Percentiles rank a stretch among this genome's conserved stretches.
These are phyloP conservation scores for Heliconius hortense DNA, from an alignment of 2,888 invertebrate species.

Conservation along the genomic window DNA sequence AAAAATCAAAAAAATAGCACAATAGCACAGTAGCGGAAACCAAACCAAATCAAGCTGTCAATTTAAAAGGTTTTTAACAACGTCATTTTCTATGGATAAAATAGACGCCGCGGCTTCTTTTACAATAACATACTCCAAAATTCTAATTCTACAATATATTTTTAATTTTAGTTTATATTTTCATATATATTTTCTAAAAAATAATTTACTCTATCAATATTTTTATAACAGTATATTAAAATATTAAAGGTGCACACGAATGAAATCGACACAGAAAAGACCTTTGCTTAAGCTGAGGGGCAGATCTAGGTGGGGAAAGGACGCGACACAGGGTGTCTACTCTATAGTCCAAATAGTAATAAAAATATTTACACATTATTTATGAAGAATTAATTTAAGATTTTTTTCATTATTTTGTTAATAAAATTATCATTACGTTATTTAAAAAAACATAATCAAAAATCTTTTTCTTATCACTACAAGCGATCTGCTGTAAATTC, in stretches of 20 bases:
- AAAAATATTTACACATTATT: not conserved
- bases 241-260: conserved; percentile 20
- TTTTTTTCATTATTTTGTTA: not conserved
- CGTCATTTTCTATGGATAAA: conserved; percentile 58
- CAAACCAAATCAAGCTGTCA: conserved; percentile 83
- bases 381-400: too few species aligned
- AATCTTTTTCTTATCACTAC: too few species aligned
- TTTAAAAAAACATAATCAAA: too few species aligned
- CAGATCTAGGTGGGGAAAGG: conserved; percentile 70
- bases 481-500: too few species aligned
- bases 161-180: conserved; percentile 10
- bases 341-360: conserved; percentile 52
- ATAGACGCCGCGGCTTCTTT: conserved; percentile 40
- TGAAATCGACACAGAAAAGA: conserved; percentile 52
- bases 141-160: conserved; percentile 6
- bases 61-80: conserved; percentile 68
- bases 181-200: conserved; percentile 4
- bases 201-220: conserved; percentile 3
- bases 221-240: conserved; percentile 12
- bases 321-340: conserved; percentile 57
- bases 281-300: conserved; percentile 66
- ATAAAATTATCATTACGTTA: not conserved
- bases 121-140: conserved; percentile 23
- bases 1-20: conserved; percentile 79
- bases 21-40: conserved; percentile 82